phyloP scores from a whole-genome alignment of 2,797 vertebrate genomes.

The Pangasius larnaudii region DNA sequence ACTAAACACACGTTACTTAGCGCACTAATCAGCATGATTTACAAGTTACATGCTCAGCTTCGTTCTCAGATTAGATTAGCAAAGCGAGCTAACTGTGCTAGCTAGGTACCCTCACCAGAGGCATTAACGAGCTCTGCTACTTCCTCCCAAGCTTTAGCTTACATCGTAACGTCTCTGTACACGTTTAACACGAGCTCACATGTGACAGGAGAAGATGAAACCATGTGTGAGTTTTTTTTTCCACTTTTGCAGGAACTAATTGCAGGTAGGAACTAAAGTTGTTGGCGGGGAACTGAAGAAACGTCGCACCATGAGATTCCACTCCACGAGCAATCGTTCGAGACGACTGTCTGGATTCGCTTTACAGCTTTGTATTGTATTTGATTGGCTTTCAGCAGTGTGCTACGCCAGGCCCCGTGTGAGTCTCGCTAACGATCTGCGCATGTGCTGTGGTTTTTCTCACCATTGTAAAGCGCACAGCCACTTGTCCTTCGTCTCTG shows the following conservation, averaged over 20 bases:
- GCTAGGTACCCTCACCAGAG: too few relatives aligned
- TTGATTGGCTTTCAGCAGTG: background rate
- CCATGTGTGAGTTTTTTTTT: too few relatives aligned
- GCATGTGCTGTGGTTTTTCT: background rate
- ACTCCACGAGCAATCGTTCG: background rate
- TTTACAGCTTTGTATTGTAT: background rate
- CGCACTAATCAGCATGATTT: too few relatives aligned
- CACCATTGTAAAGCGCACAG: slow-evolving; percentile 81
- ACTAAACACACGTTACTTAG: too few relatives aligned
- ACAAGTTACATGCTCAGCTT: too few relatives aligned
- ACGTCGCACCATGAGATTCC: too few relatives aligned
- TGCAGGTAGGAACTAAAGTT: background rate
- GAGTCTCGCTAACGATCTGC: background rate
- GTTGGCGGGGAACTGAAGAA: background rate
- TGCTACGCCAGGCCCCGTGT: background rate
- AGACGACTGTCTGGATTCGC: background rate
- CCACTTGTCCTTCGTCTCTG: slow-evolving; percentile 84
- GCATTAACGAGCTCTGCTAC: too few relatives aligned
- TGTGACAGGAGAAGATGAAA: too few relatives aligned
- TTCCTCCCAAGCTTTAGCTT: too few relatives aligned
- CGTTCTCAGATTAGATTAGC: too few relatives aligned
- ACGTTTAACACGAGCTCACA: background rate
- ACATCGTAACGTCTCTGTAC: background rate
- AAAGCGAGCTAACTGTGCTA: too few relatives aligned
- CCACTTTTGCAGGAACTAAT: background rate